Conservation (phyloP, 2,888 invertebrate genomes). For the Rhamnusium bicolor region DNA sequence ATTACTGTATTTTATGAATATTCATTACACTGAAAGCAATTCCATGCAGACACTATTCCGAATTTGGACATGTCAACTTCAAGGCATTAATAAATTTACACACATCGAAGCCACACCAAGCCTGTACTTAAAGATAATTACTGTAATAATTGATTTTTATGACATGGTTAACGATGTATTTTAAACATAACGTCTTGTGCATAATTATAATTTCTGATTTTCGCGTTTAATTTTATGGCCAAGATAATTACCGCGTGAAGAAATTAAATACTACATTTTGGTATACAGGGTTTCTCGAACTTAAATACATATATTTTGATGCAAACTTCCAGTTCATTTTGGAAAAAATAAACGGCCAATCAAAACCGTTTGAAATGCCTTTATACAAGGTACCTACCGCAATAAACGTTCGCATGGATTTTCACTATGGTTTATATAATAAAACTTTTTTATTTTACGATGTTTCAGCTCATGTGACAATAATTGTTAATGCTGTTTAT, state of each 20-base stretch:
- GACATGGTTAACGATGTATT: not conserved
- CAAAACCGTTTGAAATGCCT: no score
- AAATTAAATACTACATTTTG: not conserved
- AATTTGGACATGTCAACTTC: conserved; percentile 13
- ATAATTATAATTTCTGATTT: not conserved
- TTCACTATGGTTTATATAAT: no score
- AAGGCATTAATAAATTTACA: conserved; percentile 9
- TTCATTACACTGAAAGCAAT: conserved; percentile 17
- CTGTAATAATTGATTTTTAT: conserved; percentile 1
- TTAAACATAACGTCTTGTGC: not conserved
- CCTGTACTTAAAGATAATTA: not conserved
- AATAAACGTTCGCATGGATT: no score
- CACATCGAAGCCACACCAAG: not conserved
- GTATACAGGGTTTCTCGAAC: not conserved
- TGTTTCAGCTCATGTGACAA: no score
- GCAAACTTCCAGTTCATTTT: no score
- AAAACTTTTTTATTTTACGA: no score
- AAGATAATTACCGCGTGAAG: not conserved
- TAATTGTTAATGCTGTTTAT: no score
- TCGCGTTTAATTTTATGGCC: not conserved
- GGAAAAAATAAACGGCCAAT: no score
- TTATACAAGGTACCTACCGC: no score
- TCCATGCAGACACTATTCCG: conserved; percentile 1
- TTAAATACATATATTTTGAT: no score
- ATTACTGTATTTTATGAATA: conserved; percentile 12